These are phyloP conservation scores for Agrilus cyanescens DNA, from an alignment of 2,888 invertebrate genomes.

Conservation along the genomic window DNA sequence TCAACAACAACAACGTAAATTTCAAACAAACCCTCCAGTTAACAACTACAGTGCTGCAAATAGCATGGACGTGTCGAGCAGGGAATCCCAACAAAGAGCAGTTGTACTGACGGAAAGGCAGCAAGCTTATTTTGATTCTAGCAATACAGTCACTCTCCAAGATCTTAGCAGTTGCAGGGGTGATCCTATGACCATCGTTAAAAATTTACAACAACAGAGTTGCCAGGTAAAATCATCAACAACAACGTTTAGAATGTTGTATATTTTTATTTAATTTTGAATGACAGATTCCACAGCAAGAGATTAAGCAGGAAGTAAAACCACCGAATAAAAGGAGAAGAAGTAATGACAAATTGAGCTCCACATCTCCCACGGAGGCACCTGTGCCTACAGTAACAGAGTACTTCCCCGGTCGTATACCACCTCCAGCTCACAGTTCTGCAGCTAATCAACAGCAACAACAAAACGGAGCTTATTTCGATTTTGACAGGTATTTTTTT, in stretches of 20 bases:
- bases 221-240: constrained; percentile 15
- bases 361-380: constrained; percentile 42
- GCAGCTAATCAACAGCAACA: constrained; percentile 29
- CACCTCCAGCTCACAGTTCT: constrained; percentile 62
- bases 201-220: constrained; percentile 43
- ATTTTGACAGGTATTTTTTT: constrained; percentile 47
- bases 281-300: constrained; percentile 13
- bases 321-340: constrained; percentile 38
- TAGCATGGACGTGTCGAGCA: constrained; percentile 25
- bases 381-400: constrained; percentile 43
- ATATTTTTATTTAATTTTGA: constrained; percentile 2
- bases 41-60: constrained; percentile 37
- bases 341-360: constrained; percentile 46
- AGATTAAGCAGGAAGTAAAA: constrained; percentile 34
- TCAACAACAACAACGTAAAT: constrained; percentile 38
- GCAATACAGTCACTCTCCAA: constrained; percentile 48
- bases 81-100: constrained; percentile 32
- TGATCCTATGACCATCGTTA: constrained; percentile 66
- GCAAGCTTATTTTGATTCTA: constrained; percentile 54
- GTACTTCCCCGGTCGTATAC: constrained; percentile 42
- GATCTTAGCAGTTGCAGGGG: constrained; percentile 62
- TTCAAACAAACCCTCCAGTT: constrained; percentile 34
- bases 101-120: constrained; percentile 44
- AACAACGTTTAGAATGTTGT: constrained; percentile 11
- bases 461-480: constrained; percentile 62